Evolutionary conservation across 2,888 invertebrate species (phyloP).

Genomic region (Geophilus truncorum): DNA sequence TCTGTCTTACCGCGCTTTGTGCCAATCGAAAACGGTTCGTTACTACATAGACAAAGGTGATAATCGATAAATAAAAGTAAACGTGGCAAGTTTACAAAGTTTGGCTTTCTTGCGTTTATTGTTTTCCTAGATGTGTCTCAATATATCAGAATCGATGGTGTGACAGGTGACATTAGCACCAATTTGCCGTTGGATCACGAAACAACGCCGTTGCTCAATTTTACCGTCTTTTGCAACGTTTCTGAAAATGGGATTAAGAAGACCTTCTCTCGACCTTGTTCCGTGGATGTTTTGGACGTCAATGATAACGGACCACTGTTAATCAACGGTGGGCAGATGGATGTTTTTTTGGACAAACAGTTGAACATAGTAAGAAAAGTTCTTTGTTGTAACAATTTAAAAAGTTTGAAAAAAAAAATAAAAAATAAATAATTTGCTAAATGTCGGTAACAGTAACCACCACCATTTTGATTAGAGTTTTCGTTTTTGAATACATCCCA

Average conservation of each 20-base stretch:
- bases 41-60: background rate
- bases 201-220: background rate
- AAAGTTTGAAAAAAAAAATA: no score
- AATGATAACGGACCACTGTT: background rate
- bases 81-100: background rate
- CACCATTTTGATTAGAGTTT: no score
- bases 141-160: background rate
- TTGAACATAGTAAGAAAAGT: background rate
- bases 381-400: no score
- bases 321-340: background rate
- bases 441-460: no score
- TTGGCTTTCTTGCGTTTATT: background rate
- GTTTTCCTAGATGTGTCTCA: background rate
- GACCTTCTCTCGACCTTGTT: background rate
- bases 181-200: background rate
- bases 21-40: background rate
- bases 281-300: background rate
- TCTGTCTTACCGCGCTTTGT: background rate
- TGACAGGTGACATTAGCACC: background rate
- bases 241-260: background rate
- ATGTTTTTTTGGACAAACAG: background rate
- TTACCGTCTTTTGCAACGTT: background rate
- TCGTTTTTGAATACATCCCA: no score
- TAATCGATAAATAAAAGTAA: no score
- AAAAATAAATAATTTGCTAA: no score